Evolutionary conservation across 2,888 invertebrate genomes (phyloP).

Genomic region (Alsophila aescularia): DNA sequence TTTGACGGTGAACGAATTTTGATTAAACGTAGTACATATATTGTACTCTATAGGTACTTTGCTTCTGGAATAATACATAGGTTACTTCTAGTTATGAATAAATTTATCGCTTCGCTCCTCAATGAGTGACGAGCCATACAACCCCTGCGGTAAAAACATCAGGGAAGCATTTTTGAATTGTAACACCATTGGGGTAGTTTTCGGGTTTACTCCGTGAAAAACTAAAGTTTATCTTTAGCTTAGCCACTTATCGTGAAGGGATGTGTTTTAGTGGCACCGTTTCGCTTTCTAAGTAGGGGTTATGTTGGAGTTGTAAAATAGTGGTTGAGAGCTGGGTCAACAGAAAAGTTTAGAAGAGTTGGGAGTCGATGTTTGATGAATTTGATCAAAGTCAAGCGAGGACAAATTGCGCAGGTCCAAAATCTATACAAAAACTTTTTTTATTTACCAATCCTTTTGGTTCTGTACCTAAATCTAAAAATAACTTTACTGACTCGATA

Average conservation of each 20-base stretch:
- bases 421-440: too few species aligned
- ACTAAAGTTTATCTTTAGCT: conserved; percentile 24
- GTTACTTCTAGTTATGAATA: not conserved
- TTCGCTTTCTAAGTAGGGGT: not conserved
- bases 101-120: conserved; percentile 3
- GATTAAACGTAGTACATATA: too few species aligned
- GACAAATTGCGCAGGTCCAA: too few species aligned
- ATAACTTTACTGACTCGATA: too few species aligned
- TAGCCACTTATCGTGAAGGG: conserved; percentile 8
- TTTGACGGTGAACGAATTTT: too few species aligned
- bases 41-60: too few species aligned
- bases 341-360: not conserved
- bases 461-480: too few species aligned
- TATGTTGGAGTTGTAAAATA: not conserved
- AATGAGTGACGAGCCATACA: not conserved
- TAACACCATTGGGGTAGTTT: conserved; percentile 21
- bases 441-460: too few species aligned
- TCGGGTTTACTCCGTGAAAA: conserved; percentile 14
- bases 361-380: not conserved
- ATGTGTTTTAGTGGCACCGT: conserved; percentile 2
- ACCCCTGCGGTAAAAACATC: conserved; percentile 6
- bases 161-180: conserved; percentile 22
- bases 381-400: not conserved
- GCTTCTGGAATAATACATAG: too few species aligned
- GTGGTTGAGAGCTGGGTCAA: not conserved